Evolutionary conservation across 2,888 invertebrate species (phyloP).

Genomic region (Aphidius colemani): DNA sequence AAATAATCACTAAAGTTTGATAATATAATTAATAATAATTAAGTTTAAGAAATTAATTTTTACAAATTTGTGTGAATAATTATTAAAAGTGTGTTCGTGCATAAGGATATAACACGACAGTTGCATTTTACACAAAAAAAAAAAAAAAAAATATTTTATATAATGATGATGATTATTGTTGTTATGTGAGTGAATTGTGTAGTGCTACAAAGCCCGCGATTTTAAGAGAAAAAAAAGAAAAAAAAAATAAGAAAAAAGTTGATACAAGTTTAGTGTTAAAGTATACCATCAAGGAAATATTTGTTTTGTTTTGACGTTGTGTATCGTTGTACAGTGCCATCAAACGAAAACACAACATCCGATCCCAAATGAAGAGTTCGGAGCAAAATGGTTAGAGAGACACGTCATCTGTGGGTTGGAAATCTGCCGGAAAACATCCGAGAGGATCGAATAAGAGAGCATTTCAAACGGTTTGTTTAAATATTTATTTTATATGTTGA

Average conservation of each 20-base stretch:
- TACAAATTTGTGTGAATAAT: background rate
- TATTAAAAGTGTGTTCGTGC: too few relatives aligned
- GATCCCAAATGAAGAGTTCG: slow-evolving; percentile 89
- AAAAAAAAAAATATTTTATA: slow-evolving; percentile 5
- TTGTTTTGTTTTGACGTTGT: slow-evolving; percentile 43
- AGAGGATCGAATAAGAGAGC: slow-evolving; percentile 95
- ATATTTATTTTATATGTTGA: background rate
- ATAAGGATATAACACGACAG: too few relatives aligned
- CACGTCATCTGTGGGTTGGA: slow-evolving; percentile 99
- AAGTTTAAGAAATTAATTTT: background rate
- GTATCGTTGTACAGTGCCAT: slow-evolving; percentile 60
- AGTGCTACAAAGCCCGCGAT: background rate
- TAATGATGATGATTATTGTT: background rate
- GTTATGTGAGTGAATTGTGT: slow-evolving; percentile 3
- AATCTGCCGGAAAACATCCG: slow-evolving; percentile 99
- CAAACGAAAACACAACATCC: slow-evolving; percentile 61
- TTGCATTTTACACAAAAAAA: too few relatives aligned
- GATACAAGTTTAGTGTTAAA: slow-evolving; percentile 12
- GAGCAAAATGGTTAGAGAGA: slow-evolving; percentile 99
- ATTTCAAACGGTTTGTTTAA: slow-evolving; percentile 88
- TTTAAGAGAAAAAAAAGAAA: slow-evolving; percentile 2
- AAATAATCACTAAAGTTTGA: too few relatives aligned
- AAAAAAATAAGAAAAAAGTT: slow-evolving; percentile 21
- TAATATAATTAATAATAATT: background rate
- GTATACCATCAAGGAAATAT: slow-evolving; percentile 14